phyloP scores from a whole-genome alignment of 1,140 invertebrate genomes.

The Coelopa frigida region DNA sequence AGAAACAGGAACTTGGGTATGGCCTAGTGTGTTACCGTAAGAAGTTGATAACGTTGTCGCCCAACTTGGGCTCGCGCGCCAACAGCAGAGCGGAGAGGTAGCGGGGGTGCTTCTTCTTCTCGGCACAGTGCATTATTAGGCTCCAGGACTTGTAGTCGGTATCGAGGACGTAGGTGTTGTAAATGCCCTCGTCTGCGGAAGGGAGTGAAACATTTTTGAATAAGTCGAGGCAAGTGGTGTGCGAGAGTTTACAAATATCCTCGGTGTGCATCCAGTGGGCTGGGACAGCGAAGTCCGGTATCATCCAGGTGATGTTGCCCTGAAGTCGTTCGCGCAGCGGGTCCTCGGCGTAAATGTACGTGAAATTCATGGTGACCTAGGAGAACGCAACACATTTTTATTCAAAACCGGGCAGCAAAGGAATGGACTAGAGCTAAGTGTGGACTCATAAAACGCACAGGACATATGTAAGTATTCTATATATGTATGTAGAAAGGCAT shows the following conservation, averaged over 20 bases:
- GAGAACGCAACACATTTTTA: no score
- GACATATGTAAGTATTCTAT: no score
- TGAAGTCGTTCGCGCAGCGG: slow-evolving; percentile 67
- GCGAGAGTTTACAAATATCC: slow-evolving; percentile 71
- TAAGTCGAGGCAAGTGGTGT: neutral
- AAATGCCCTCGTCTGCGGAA: slow-evolving; percentile 71
- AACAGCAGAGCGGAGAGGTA: slow-evolving; percentile 79
- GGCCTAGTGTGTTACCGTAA: slow-evolving; percentile 20
- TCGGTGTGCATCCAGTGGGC: slow-evolving; percentile 81
- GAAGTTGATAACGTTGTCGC: slow-evolving; percentile 51
- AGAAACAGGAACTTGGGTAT: slow-evolving; percentile 9
- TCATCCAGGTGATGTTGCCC: slow-evolving; percentile 79
- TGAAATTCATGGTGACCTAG: slow-evolving; percentile 78
- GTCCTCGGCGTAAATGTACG: slow-evolving; percentile 74
- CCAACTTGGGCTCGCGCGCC: slow-evolving; percentile 55
- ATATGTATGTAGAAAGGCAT: no score
- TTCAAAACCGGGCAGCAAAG: no score
- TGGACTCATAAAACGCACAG: no score
- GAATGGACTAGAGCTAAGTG: no score
- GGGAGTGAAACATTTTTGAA: neutral
- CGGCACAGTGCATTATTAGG: slow-evolving; percentile 74
- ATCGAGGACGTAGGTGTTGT: slow-evolving; percentile 79
- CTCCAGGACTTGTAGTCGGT: slow-evolving; percentile 75
- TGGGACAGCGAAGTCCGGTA: slow-evolving; percentile 60
- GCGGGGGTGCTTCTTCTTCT: slow-evolving; percentile 67